These are phyloP conservation scores for Andrena camellia DNA, from an alignment of 2,888 invertebrate species.

Conservation along the genomic window DNA sequence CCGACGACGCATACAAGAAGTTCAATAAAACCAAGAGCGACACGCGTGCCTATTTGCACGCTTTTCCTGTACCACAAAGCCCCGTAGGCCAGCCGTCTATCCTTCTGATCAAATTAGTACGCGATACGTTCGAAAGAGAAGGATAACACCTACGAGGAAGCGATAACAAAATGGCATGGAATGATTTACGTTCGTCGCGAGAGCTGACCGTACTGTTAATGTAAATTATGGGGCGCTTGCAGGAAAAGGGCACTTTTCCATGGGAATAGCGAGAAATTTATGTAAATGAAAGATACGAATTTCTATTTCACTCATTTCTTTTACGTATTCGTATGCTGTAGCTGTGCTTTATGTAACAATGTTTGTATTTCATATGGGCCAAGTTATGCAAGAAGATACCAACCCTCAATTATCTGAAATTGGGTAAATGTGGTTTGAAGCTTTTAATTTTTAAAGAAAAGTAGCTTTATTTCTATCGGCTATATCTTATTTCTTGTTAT, in stretches of 20 bases:
- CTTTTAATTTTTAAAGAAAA: too few species aligned
- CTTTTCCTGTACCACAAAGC: constrained; percentile 35
- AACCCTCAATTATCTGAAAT: too few species aligned
- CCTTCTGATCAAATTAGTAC: constrained; percentile 43
- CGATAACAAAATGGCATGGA: constrained; percentile 31
- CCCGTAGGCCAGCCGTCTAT: constrained; percentile 33
- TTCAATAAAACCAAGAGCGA: constrained; percentile 51
- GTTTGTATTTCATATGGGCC: too few species aligned
- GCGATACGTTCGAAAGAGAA: constrained; percentile 16
- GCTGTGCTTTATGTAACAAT: too few species aligned
- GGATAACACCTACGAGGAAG: constrained; percentile 24
- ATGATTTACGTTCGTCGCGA: constrained; percentile 26
- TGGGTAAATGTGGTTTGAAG: too few species aligned
- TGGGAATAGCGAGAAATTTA: background rate
- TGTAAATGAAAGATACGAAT: background rate
- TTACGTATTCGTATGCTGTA: too few species aligned
- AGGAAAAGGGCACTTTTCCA: background rate
- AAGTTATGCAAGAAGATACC: too few species aligned
- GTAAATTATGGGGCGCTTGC: background rate
- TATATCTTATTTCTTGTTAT: too few species aligned
- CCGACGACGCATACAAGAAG: constrained; percentile 43
- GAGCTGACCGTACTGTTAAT: background rate
- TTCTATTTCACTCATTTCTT: background rate
- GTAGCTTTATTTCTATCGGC: too few species aligned
- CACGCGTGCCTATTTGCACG: constrained; percentile 50